phyloP scores from a whole-genome alignment of 2,113 vertebrate genomes.

The Shinisaurus crocodilurus region DNA sequence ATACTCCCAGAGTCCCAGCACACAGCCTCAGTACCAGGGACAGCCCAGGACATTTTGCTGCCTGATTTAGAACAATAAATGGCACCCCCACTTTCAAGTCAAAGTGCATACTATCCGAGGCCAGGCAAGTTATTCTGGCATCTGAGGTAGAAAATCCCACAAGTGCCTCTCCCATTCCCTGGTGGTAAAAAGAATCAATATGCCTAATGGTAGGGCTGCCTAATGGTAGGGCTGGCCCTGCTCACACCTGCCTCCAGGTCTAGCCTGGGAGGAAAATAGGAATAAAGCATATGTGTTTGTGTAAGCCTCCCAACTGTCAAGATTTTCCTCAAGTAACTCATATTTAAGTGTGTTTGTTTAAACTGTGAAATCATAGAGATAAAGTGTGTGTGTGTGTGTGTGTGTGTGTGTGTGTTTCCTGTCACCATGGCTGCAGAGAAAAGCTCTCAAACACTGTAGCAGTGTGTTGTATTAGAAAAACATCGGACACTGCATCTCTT shows the following conservation, averaged over 20 bases:
- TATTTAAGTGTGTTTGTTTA: not conserved
- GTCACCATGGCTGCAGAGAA: not conserved
- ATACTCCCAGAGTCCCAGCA: not conserved
- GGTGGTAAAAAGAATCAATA: not conserved
- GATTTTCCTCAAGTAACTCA: not conserved
- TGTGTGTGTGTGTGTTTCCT: too few species aligned
- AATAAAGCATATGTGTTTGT: not conserved
- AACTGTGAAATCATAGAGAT: not conserved
- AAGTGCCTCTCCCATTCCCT: not conserved
- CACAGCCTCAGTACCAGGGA: not conserved
- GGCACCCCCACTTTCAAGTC: not conserved
- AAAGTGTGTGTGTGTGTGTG: not conserved
- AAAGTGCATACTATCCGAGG: not conserved
- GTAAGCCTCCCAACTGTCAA: not conserved
- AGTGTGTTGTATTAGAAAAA: not conserved
- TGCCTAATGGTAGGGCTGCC: too few species aligned
- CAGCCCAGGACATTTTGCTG: not conserved
- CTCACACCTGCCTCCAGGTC: not conserved
- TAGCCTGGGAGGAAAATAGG: not conserved
- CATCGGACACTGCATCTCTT: not conserved
- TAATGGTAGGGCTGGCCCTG: not conserved
- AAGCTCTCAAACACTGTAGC: not conserved
- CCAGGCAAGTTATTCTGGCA: not conserved
- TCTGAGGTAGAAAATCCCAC: not conserved
- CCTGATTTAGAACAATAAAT: not conserved